Evolutionary conservation across 2,888 invertebrate genomes (phyloP), one percentile per base, ranked within the genome.

Genomic region (Drosophila borborema): DNA sequence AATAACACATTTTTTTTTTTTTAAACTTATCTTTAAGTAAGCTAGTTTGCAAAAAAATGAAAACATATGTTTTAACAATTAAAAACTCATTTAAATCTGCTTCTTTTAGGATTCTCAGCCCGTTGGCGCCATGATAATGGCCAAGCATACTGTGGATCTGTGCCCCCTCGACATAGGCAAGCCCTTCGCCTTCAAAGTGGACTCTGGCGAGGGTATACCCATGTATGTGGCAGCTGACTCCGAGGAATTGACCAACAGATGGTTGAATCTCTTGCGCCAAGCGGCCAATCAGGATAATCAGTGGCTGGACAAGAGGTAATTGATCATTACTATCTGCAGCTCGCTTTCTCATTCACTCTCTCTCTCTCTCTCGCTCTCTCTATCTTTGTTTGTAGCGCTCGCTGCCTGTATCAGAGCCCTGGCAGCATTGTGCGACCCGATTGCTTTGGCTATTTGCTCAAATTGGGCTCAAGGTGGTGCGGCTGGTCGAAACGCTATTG

Each of bases 401-500:
- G 96, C 74, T 96, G 97, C 92, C 95, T 98, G 90, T 96, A 96
- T 74, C 94, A 97, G 60, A 96, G 97, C n/a, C 96, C 97, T 1
- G 95, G 95, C 59, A 95, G 95, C 43, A 96, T 98, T 73, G 95
- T 95, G 18, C 94, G 96, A 70, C 97, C 98, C 0, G 98, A 99
- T 92, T 99, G 98, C 93, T 97, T 97, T 91, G 99, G 99, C n/a
- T 97, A 97, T 93, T 95, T 99, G 68, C 95, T 96, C 93, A 98
- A 98, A 93, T 94, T 98, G 77, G 96, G 96, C 59, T 96, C 96
- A 70, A 96, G 96, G 87, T 97, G 97, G 94, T 96, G 97, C 91
- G 96, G 97, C 23, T 99, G 98, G 98, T 96, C 96, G 72, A 96
- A 97, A 90, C 95, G 98, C 61, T 99, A 98, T 94, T 98, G 98